Base-by-base conservation (phyloP, 2,113 vertebrate genomes). In the Podarcis cretensis region DNA sequence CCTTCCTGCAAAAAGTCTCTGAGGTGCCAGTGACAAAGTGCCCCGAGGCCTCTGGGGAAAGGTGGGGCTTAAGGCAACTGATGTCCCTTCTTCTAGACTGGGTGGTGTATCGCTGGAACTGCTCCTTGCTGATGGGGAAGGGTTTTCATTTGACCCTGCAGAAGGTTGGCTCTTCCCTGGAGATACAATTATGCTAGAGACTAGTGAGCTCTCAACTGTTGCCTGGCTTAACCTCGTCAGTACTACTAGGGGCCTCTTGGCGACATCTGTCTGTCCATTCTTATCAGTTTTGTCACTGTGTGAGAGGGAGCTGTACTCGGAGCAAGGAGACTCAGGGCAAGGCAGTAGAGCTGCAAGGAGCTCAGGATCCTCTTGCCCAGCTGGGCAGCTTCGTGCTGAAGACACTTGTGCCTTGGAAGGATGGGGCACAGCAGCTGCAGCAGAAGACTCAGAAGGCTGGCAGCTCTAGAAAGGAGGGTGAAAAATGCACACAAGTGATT, bases 181-280 rank as follows among this genome's bases (percentile, higher is more conserved):
- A 95, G 95, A 95, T 93, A 97, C 94, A 83, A 96, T 95, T 93
- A 97, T 92, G 89, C 95, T 96, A 89, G 96, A 94, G 93, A 95
- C 95, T 94, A 94, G 91, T 59, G 95, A 95, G 90, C 91, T 95
- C 91, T 95, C 96, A 91, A 96, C 93, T 20, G 97, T 91, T 92
- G 97, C 96, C 91, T 96, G 94, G 93, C 96, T 97, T 93, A 97
- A 96, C 87, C 95, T 96, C 93, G 88, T 96, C 94, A 97, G 92
- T 85, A 96, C 85, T 89, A 97, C 94, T 74, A 96, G 91, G 90
- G 95, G 95, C 83, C 96, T 96, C 81, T 92, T 83, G 92, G 95
- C 30, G 10, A 92, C 94, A 94, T 96, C 93, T 92, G 79, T 93
- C 90, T 93, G 95, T 94, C 95, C 90, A 0, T 74, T 96, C 90